A percentile compares a stretch with the other conserved stretches of the same genome.
Evolutionary conservation across 2,797 vertebrate species (phyloP).

Genomic region (Scomberomorus guttatus): DNA sequence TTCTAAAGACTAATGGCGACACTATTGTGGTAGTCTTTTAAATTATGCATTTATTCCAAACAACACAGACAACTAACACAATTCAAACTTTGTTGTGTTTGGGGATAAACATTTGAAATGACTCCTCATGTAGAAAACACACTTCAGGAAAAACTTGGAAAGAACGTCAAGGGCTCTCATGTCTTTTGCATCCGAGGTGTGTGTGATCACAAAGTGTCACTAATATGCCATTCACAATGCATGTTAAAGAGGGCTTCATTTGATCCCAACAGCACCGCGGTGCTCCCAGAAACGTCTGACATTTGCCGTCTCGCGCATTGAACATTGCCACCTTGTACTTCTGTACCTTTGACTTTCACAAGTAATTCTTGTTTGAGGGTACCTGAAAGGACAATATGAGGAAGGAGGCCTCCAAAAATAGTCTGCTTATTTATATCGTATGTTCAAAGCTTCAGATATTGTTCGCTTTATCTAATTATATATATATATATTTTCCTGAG

Average conservation of each 20-base stretch:
- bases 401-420: conserved; percentile 71
- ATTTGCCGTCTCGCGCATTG: conserved; percentile 48
- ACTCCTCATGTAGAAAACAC: conserved; percentile 50
- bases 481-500: conserved; percentile 35
- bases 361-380: conserved; percentile 65
- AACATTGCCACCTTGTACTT: conserved; percentile 69
- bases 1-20: conserved; percentile 7
- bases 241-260: conserved; percentile 50
- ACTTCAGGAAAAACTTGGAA: conserved; percentile 37
- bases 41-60: conserved; percentile 39
- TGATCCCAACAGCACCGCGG: conserved; percentile 50
- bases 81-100: conserved; percentile 35
- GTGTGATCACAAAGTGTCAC: conserved; percentile 74
- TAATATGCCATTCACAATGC: conserved; percentile 50
- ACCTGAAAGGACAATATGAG: conserved; percentile 62
- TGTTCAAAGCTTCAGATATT: conserved; percentile 59
- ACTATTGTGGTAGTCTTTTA: conserved; percentile 14
- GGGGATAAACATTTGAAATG: conserved; percentile 58
- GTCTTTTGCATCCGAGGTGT: conserved; percentile 54
- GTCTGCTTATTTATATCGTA: conserved; percentile 72
- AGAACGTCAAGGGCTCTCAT: conserved; percentile 46
- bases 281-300: conserved; percentile 66
- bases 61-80: background rate
- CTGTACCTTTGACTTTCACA: conserved; percentile 69
- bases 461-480: conserved; percentile 53